A percentile compares a stretch with the other conserved stretches of the same genome.
These are phyloP conservation scores for Caenorhabditis sp. DNA, from an alignment of 2,888 invertebrate genomes.

Conservation along the genomic window DNA sequence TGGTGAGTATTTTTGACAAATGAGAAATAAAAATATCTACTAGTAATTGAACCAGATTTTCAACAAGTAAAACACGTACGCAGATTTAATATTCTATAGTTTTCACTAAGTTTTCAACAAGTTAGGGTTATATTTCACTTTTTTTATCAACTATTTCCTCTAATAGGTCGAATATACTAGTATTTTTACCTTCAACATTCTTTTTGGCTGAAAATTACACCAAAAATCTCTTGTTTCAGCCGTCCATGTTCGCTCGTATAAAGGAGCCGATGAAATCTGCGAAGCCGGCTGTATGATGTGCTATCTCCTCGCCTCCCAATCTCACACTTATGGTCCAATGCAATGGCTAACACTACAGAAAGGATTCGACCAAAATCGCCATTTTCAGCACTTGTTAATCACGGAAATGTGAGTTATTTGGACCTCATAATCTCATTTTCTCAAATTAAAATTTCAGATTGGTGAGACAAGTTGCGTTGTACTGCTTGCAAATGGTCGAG, in stretches of 20 bases:
- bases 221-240: not conserved
- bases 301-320: slow-evolving; percentile 10
- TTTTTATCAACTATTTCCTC: too few species aligned
- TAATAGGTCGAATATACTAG: too few species aligned
- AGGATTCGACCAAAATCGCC: not conserved
- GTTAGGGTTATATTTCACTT: too few species aligned
- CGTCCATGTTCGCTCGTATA: slow-evolving; percentile 13
- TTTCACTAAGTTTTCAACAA: too few species aligned
- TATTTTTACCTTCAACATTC: too few species aligned
- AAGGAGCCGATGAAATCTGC: slow-evolving; percentile 34
- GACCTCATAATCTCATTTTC: too few species aligned
- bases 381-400: slow-evolving; percentile 23
- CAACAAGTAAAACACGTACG: not conserved
- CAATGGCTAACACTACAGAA: slow-evolving; percentile 19
- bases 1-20: not conserved
- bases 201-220: not conserved
- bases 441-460: too few species aligned
- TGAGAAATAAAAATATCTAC: too few species aligned
- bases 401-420: slow-evolving; percentile 18
- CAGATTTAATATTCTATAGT: too few species aligned
- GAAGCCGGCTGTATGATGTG: slow-evolving; percentile 24
- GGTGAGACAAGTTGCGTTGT: slow-evolving; percentile 20
- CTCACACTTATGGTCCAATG: slow-evolving; percentile 23
- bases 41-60: not conserved
- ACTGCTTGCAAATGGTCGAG: slow-evolving; percentile 9